Base-by-base conservation (phyloP, 2,113 vertebrate genomes). In the Pterophyllum scalare region DNA sequence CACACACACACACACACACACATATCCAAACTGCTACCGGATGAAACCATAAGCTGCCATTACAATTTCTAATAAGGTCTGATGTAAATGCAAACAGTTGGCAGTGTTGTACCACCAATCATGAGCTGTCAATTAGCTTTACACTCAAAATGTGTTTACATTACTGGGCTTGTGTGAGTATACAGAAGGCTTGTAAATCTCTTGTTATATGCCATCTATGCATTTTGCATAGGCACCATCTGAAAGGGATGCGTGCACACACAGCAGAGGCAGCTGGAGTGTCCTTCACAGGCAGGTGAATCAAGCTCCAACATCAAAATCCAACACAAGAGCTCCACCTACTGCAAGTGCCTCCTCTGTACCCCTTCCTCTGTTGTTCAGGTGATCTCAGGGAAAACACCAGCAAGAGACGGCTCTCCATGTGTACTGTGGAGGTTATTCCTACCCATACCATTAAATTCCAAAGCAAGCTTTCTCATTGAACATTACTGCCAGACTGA, bases 281-380 rank as follows among this genome's bases (percentile, higher is more conserved):
- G 89, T 91, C 89, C 87, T 90, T 89, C 78, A 84, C 28, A 14
- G 88, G 90, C 95, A 95, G 94, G 94, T 94, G 94, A 92, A 87
- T 81, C 77, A 0, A 82, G 86, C 84, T 87, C 81, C 86, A 26
- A 75, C 87, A 91, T 89, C 91, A 92, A 92, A 95, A 91, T 91
- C 93, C 94, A 77, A 95, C 91, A 90, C 95, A 96, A 96, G 95
- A 96, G 95, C 95, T 95, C 95, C 95, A 96, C 95, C 95, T 96
- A 95, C 95, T 93, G 95, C 91, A 91, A 81, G 89, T 17, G 81
- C 76, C 83, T 89, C 87, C 87, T 77, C 89, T 87, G 84, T 83
- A 79, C 83, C 93, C 81, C 59, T 35, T 77, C 77, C 40, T 90
- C 79, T 86, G 89, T 64, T 90, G 89, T 77, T 89, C 84, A 82